A percentile compares a stretch with the other conserved stretches of the same genome.
These are phyloP conservation scores for Apomyelois bistriatella DNA, from an alignment of 2,888 invertebrate species.

Conservation along the genomic window DNA sequence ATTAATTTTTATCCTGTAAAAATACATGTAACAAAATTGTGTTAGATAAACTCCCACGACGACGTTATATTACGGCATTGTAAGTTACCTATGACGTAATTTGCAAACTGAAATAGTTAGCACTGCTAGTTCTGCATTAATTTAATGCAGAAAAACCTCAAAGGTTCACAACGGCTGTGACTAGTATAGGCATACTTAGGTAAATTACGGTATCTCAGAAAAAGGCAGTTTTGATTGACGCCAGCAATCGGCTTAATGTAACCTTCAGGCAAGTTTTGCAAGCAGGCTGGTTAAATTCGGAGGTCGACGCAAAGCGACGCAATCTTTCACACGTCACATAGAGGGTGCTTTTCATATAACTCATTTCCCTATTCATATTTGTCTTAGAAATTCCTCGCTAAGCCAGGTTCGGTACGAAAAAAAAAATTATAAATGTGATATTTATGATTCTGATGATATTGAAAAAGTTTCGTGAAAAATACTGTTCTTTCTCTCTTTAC, in stretches of 20 bases:
- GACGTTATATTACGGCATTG: no score
- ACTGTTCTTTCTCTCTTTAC: constrained; percentile 41
- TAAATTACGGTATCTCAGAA: constrained; percentile 53
- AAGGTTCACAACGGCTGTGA: constrained; percentile 37
- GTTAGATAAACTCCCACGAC: no score
- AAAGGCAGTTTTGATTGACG: constrained; percentile 77
- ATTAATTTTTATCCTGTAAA: no score
- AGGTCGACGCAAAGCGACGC: constrained; percentile 76
- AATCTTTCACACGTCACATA: constrained; percentile 75
- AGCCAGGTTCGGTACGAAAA: constrained; percentile 25
- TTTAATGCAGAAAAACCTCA: constrained; percentile 25
- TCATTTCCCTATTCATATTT: constrained; percentile 78
- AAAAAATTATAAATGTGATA: constrained; percentile 47
- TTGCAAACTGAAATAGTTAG: neutral
- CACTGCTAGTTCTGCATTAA: no score
- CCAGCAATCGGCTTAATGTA: constrained; percentile 78
- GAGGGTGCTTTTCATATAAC: constrained; percentile 75
- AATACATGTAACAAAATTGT: no score
- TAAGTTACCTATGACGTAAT: no score
- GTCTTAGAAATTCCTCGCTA: constrained; percentile 68
- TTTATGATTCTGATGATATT: constrained; percentile 48
- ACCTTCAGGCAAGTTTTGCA: constrained; percentile 75
- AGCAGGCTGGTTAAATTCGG: constrained; percentile 75
- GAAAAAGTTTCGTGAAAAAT: constrained; percentile 45
- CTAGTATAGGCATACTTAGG: constrained; percentile 23